Percentiles rank a stretch among this genome's conserved stretches.
Conservation (phyloP, 1,140 invertebrate genomes). For the Stratiolaelaps scimitus region DNA sequence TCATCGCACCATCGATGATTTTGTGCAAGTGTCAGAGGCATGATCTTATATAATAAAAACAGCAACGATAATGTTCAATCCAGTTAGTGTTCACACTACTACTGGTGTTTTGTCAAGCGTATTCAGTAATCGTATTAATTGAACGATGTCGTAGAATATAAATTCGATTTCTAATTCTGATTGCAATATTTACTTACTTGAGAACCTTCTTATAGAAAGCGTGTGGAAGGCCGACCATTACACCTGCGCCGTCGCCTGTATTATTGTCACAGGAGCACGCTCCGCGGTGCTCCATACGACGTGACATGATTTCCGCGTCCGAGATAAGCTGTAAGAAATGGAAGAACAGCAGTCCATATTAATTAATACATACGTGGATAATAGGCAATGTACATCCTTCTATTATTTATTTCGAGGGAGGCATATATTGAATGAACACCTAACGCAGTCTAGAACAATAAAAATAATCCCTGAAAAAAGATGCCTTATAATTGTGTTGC, state of each 20-base stretch:
- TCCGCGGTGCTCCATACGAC: conserved; percentile 95
- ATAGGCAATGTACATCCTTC: too few species aligned
- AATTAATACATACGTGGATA: too few species aligned
- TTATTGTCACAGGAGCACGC: conserved; percentile 97
- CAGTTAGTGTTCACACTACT: background rate
- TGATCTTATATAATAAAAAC: too few species aligned
- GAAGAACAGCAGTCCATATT: too few species aligned
- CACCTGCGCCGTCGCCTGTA: conserved; percentile 93
- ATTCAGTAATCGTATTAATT: background rate
- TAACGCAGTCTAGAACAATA: too few species aligned
- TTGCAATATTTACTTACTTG: conserved; percentile 51
- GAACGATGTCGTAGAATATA: conserved; percentile 18
- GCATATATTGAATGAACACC: too few species aligned
- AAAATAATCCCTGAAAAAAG: too few species aligned
- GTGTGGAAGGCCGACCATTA: conserved; percentile 89
- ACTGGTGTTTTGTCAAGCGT: background rate
- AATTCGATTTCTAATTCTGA: background rate
- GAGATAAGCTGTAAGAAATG: conserved; percentile 66
- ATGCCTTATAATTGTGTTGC: too few species aligned
- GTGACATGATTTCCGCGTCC: conserved; percentile 81
- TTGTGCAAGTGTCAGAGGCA: too few species aligned
- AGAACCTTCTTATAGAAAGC: conserved; percentile 71
- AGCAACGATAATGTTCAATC: too few species aligned
- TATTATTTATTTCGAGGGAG: too few species aligned
- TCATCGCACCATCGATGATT: too few species aligned